Evolutionary conservation across 2,797 vertebrate species (phyloP).

Genomic region (Meriones psammophilus): DNA sequence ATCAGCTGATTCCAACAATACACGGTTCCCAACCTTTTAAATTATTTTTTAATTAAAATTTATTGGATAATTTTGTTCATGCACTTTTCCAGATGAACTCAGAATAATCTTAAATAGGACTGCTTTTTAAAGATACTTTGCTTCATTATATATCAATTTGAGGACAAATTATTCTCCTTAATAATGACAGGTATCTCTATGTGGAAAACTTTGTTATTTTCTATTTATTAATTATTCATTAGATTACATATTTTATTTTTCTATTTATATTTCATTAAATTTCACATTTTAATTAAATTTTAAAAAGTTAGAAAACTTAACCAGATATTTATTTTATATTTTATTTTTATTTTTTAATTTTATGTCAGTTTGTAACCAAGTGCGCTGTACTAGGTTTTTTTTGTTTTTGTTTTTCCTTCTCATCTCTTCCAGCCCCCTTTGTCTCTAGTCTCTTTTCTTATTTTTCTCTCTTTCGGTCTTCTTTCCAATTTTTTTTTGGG

Average conservation of each 20-base stretch:
- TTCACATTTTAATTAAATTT: neutral
- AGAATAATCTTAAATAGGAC: neutral
- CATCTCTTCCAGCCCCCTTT: neutral
- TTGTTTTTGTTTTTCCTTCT: neutral
- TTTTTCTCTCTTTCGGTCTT: neutral
- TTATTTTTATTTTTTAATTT: neutral
- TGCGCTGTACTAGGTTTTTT: neutral
- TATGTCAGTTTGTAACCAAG: neutral
- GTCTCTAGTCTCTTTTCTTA: neutral
- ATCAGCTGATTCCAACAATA: neutral
- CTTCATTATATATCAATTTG: neutral
- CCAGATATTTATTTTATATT: neutral
- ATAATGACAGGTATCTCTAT: neutral
- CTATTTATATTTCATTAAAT: neutral
- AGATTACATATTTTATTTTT: neutral
- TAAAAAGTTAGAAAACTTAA: neutral
- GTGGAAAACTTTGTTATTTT: neutral
- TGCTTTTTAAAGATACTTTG: neutral
- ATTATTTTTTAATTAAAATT: neutral
- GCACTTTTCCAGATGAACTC: neutral
- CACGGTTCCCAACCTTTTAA: neutral
- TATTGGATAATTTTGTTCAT: neutral
- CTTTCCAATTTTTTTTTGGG: neutral
- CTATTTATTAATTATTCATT: neutral
- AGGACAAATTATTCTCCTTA: neutral